A percentile compares a stretch with the other conserved stretches of the same genome.
Conservation (phyloP, 2,797 vertebrate species). For the Anisognathus igniventris region DNA sequence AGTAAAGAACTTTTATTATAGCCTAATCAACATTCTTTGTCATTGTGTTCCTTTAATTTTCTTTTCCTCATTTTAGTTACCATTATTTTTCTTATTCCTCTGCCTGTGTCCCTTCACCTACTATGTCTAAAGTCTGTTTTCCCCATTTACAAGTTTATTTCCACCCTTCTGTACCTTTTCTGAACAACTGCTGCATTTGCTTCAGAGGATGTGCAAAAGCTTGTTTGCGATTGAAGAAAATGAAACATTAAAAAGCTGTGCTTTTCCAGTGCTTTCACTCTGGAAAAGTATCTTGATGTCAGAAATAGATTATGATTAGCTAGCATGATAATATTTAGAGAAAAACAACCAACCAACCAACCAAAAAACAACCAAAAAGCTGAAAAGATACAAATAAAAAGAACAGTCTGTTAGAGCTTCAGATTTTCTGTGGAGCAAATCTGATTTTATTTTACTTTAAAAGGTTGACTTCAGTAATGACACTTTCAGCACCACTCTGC, state of each 20-base stretch:
- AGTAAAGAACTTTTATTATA: background rate
- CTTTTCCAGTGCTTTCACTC: no score
- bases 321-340: background rate
- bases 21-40: background rate
- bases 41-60: background rate
- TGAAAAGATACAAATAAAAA: background rate
- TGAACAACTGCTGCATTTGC: background rate
- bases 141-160: background rate
- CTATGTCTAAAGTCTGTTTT: background rate
- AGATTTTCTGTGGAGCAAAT: background rate
- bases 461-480: background rate
- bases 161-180: background rate
- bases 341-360: no score
- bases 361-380: rapidly evolving
- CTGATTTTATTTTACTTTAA: background rate
- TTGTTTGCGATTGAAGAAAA: background rate
- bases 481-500: background rate
- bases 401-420: background rate
- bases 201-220: background rate
- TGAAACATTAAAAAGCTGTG: background rate
- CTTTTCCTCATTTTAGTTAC: background rate
- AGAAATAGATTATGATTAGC: background rate
- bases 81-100: background rate
- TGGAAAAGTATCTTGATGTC: background rate
- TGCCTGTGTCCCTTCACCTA: background rate